Conservation (phyloP, 2,888 invertebrate species). For the Laothoe populi region DNA sequence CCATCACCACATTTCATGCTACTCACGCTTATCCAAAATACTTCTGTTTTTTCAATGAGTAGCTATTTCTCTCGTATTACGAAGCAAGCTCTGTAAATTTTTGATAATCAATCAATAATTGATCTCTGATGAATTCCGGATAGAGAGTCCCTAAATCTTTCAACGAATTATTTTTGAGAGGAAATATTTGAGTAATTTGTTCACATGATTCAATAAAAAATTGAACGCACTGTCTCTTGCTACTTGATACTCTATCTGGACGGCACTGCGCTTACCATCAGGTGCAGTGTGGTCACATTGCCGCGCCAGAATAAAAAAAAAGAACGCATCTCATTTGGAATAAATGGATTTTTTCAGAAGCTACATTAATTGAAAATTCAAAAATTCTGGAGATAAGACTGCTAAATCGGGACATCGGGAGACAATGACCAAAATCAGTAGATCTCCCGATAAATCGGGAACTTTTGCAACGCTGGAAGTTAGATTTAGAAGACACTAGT, state of each 20-base stretch:
- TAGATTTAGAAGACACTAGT: too few species aligned
- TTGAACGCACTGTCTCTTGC: too few species aligned
- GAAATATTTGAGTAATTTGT: neutral
- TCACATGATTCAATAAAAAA: neutral
- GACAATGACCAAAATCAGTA: constrained; percentile 23
- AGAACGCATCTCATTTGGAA: neutral
- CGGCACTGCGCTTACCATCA: too few species aligned
- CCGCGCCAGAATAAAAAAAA: too few species aligned
- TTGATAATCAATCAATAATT: neutral
- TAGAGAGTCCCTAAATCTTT: neutral
- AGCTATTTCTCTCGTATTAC: neutral
- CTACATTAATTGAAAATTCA: neutral
- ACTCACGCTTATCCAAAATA: neutral
- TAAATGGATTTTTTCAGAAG: constrained; percentile 18
- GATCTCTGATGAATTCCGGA: neutral
- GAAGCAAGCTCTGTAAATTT: neutral
- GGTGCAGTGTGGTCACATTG: too few species aligned
- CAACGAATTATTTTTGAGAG: neutral
- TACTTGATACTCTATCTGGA: too few species aligned
- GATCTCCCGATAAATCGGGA: constrained; percentile 25
- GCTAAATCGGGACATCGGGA: constrained; percentile 26
- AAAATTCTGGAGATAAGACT: constrained; percentile 5
- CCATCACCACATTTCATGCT: neutral
- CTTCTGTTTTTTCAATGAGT: neutral
- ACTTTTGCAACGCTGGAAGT: constrained; percentile 1